Base-by-base conservation (phyloP, 2,888 invertebrate genomes). In the Corbicula japonica region DNA sequence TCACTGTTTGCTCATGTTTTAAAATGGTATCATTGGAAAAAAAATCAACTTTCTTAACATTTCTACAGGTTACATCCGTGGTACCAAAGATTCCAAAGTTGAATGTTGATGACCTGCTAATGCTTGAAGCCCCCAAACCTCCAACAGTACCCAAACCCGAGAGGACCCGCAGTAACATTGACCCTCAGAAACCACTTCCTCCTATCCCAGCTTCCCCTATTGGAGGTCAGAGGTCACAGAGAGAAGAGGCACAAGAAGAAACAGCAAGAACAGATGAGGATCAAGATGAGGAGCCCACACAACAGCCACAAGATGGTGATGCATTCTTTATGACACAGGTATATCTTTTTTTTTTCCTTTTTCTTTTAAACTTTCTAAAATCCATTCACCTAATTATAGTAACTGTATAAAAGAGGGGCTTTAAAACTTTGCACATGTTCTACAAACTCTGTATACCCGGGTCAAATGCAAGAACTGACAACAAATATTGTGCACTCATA, bases 281-380 rank as follows among this genome's bases (percentile, higher is more conserved):
- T 48, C 56, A 69, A 23, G 72, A 35, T 50, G 58, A 80, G 34
- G 70, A 70, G n/a, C 76, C 72, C 44, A 52, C 62, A 62, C 61
- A 74, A 21, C 50, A 28, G 15, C 48, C 65, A 54, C 68, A 76
- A 52, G 80, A 83, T n/a, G 86, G 84, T n/a, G 88, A 89, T 48
- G 88, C 91, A 6, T 92, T 92, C 88, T 92, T 92, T 62, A 92
- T 92, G 92, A 92, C 92, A 35, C 92, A 92, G 89, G 90, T 92
- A 66, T n/a, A 10, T 38, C 4, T 18, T 54, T 38, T 1, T 21
- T n/a, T 23, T 34, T 8, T 3, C 32, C 1, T 8, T 34, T 23
- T 60, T 12, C 35, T 60, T 18, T 2, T 35, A n/a, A 4, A 56
- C 1, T 56, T 21, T 28, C 28, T 28, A 15, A 28, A 23, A 12